Percentiles rank a stretch among this genome's conserved stretches.
Conservation (phyloP, 2,888 invertebrate species). For the Chirona hameri region DNA sequence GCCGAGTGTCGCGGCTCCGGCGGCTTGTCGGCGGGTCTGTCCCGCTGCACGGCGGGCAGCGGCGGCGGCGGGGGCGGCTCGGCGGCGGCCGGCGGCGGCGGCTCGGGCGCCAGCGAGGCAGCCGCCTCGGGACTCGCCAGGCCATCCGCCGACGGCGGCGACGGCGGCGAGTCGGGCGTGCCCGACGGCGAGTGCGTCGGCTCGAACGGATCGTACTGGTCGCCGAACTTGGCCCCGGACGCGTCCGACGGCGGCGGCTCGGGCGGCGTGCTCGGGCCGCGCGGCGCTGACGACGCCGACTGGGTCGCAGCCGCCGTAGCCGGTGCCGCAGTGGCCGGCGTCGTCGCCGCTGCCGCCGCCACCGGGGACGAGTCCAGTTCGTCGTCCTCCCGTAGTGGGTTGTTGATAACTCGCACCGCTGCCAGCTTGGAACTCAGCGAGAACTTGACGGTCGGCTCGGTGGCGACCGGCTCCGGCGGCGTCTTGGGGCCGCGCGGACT, state of each 20-base stretch:
- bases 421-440: neutral
- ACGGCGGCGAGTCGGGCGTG: conserved; percentile 47
- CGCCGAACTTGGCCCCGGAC: conserved; percentile 54
- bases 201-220: conserved; percentile 78
- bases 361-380: neutral
- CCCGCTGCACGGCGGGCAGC: conserved; percentile 35
- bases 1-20: conserved; percentile 2
- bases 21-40: neutral
- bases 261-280: conserved; percentile 27
- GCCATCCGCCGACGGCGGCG: conserved; percentile 34
- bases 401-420: neutral
- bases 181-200: conserved; percentile 74
- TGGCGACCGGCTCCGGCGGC: conserved; percentile 1
- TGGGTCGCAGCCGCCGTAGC: neutral
- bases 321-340: neutral
- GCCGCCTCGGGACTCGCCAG: neutral
- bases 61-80: conserved; percentile 30
- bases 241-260: conserved; percentile 33
- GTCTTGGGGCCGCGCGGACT: conserved; percentile 22
- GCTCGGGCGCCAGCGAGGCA: conserved; percentile 34
- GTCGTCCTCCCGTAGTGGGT: neutral
- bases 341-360: neutral
- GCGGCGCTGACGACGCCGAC: neutral
- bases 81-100: conserved; percentile 5
- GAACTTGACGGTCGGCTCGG: conserved; percentile 25